Evolutionary conservation across 2,797 vertebrate genomes (phyloP).

Genomic region (Distichodus sexfasciatus): DNA sequence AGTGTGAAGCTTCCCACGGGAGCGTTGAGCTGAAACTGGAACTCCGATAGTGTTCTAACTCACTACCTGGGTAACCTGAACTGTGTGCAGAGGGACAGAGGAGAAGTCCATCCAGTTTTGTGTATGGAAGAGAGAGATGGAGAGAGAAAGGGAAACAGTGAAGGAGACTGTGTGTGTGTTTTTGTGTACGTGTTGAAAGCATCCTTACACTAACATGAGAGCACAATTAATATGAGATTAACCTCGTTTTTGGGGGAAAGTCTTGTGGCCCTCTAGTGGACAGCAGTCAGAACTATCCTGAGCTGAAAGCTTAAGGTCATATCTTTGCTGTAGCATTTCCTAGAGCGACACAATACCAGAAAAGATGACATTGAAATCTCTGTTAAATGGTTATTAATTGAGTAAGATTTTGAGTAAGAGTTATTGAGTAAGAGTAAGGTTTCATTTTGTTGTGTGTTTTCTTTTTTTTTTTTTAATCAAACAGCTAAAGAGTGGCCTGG

Average conservation of each 20-base stretch:
- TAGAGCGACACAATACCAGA: too few relatives aligned
- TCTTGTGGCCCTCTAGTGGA: constrained; percentile 29
- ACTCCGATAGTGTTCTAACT: neutral
- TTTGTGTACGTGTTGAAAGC: neutral
- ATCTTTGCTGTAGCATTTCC: too few relatives aligned
- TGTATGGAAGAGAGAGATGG: too few relatives aligned
- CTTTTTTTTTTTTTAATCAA: too few relatives aligned
- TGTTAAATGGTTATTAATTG: too few relatives aligned
- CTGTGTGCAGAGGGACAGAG: neutral
- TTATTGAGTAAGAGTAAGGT: too few relatives aligned
- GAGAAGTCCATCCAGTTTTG: too few relatives aligned
- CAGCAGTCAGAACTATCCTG: neutral
- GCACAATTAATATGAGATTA: neutral
- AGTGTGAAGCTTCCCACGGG: constrained; percentile 15
- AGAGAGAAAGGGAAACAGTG: too few relatives aligned
- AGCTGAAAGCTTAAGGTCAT: neutral
- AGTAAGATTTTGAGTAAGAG: too few relatives aligned
- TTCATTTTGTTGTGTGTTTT: too few relatives aligned
- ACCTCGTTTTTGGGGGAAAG: neutral
- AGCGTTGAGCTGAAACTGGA: constrained; percentile 24
- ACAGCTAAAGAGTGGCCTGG: too few relatives aligned
- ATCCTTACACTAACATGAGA: neutral
- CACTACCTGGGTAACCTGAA: constrained; percentile 20
- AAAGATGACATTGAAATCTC: too few relatives aligned
- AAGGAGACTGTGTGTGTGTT: neutral